These are phyloP conservation scores for Pseudomyrmex pallidus DNA, from an alignment of 1,140 invertebrate species.

Conservation along the genomic window DNA sequence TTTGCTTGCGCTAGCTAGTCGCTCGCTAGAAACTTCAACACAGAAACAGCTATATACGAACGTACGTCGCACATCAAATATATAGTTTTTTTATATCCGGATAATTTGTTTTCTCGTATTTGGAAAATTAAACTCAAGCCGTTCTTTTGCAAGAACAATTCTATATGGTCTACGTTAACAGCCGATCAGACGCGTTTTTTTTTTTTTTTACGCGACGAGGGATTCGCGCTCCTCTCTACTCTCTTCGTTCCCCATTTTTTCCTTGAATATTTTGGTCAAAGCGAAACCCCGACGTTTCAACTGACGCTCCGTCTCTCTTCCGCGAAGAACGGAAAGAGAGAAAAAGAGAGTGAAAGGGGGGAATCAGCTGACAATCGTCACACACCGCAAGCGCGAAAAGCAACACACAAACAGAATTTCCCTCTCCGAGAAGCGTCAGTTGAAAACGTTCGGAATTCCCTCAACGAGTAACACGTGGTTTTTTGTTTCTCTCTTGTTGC, in stretches of 20 bases:
- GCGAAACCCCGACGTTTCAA: conserved; percentile 19
- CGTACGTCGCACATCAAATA: conserved; percentile 35
- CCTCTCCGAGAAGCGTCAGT: not conserved
- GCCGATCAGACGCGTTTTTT: conserved; percentile 47
- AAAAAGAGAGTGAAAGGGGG: not conserved
- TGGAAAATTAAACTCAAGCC: conserved; percentile 15
- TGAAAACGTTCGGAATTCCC: conserved; percentile 27
- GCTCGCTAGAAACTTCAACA: conserved; percentile 30
- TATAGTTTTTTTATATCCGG: conserved; percentile 39
- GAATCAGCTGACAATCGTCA: conserved; percentile 22
- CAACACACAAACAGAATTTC: conserved; percentile 24
- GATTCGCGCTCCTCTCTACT: not conserved
- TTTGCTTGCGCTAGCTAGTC: conserved; percentile 28
- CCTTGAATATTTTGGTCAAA: conserved; percentile 15
- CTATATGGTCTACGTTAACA: conserved; percentile 43
- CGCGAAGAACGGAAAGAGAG: not conserved
- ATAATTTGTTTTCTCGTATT: conserved; percentile 20
- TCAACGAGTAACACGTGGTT: conserved; percentile 11
- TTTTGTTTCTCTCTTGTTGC: not conserved
- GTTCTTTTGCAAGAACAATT: conserved; percentile 14
- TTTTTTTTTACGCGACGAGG: conserved; percentile 44
- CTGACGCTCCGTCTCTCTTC: not conserved
- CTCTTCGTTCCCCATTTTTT: not conserved
- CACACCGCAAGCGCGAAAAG: conserved; percentile 20
- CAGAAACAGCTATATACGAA: conserved; percentile 46